These are phyloP conservation scores for Cercopithecus hamlyni DNA, from an alignment of 2,797 vertebrate species.

Conservation along the genomic window DNA sequence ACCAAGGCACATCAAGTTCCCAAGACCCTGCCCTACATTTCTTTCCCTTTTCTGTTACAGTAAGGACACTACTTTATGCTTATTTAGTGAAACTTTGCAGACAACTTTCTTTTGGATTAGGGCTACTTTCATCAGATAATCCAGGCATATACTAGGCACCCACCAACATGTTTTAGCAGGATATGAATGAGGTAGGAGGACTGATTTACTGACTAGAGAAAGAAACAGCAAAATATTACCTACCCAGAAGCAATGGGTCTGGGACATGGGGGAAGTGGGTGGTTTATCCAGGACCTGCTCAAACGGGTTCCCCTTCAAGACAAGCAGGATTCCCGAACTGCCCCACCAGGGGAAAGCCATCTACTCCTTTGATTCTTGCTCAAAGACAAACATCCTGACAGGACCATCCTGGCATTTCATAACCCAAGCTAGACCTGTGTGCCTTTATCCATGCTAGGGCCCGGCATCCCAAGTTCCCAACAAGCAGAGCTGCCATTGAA, in stretches of 20 bases:
- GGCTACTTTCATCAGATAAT: not conserved
- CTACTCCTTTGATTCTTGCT: not conserved
- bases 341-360: not conserved
- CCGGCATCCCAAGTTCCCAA: not conserved
- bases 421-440: not conserved
- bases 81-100: not conserved
- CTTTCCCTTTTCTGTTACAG: not conserved
- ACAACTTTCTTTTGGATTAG: not conserved
- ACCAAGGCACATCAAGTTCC: not conserved
- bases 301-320: not conserved
- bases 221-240: not conserved
- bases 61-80: not conserved
- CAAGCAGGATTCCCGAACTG: not conserved
- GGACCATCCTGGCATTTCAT: not conserved
- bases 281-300: not conserved
- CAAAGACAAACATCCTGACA: not conserved
- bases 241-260: not conserved
- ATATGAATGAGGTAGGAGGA: not conserved
- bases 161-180: not conserved
- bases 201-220: not conserved
- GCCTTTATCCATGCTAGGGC: not conserved
- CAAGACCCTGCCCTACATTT: not conserved
- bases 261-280: not conserved
- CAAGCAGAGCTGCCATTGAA: not conserved
- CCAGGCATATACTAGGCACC: not conserved